Percentiles rank a stretch among this genome's conserved stretches.
These are phyloP conservation scores for Polydrusus tereticollis DNA, from an alignment of 2,888 invertebrate species.

Conservation along the genomic window DNA sequence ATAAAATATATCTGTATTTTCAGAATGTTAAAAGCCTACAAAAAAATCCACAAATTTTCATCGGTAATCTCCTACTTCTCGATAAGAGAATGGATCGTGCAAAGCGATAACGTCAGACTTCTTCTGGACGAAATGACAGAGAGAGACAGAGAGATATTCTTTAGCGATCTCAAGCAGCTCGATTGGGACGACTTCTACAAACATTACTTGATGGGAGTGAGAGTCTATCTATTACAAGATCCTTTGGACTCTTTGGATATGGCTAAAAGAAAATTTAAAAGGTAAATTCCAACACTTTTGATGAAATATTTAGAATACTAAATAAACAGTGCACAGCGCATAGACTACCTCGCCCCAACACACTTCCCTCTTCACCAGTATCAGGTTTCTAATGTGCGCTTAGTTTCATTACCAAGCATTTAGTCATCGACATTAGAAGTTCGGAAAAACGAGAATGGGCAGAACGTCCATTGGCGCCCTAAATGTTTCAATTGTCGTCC, in stretches of 20 bases:
- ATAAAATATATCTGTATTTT: background rate
- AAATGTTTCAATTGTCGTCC: no score
- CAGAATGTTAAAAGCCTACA: constrained; percentile 79
- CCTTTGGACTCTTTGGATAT: constrained; percentile 76
- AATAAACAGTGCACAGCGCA: no score
- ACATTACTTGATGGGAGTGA: constrained; percentile 79
- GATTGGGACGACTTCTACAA: constrained; percentile 82
- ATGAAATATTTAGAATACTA: no score
- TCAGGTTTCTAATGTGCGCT: no score
- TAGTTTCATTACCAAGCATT: no score
- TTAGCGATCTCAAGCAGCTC: constrained; percentile 81
- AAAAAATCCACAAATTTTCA: constrained; percentile 84
- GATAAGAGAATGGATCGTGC: constrained; percentile 78
- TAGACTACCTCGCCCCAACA: no score
- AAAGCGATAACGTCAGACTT: constrained; percentile 72
- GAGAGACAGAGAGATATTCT: constrained; percentile 73
- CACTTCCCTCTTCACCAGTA: no score
- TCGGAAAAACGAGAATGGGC: no score
- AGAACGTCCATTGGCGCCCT: no score
- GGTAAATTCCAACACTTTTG: constrained; percentile 48
- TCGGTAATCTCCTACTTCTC: constrained; percentile 83
- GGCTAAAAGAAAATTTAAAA: constrained; percentile 64
- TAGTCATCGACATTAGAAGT: no score
- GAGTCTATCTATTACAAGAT: constrained; percentile 85
- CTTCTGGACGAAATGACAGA: constrained; percentile 70